Evolutionary conservation across 2,888 invertebrate genomes (phyloP).

Genomic region (Volucella inflata): DNA sequence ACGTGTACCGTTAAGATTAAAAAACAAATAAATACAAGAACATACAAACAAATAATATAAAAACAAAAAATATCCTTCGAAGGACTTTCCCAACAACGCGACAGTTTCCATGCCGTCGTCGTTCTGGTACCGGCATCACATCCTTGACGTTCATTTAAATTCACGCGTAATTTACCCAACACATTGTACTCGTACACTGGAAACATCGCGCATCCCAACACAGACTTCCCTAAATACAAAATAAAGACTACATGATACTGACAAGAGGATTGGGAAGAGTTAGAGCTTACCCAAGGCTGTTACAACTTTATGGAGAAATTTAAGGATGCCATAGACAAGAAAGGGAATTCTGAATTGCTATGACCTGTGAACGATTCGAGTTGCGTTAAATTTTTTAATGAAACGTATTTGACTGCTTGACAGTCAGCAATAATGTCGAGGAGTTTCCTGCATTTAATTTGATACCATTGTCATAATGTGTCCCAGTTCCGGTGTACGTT

Average conservation of each 20-base stretch:
- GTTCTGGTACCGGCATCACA: too few relatives aligned
- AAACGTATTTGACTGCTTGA: constrained; percentile 46
- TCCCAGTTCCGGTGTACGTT: too few relatives aligned
- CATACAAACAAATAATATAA: too few relatives aligned
- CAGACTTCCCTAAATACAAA: too few relatives aligned
- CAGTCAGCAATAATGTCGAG: constrained; percentile 21
- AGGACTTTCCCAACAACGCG: too few relatives aligned
- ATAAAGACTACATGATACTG: too few relatives aligned
- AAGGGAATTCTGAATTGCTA: constrained; percentile 22
- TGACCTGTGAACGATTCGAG: constrained; percentile 49
- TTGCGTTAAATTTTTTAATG: constrained; percentile 46
- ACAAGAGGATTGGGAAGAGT: too few relatives aligned
- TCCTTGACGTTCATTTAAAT: too few relatives aligned
- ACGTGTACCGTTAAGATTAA: constrained; percentile 1
- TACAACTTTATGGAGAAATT: neutral
- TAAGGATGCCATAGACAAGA: constrained; percentile 30
- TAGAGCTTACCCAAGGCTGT: too few relatives aligned
- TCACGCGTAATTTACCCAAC: constrained; percentile 44
- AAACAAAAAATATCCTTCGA: too few relatives aligned
- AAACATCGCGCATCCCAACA: neutral
- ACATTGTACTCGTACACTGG: constrained; percentile 22
- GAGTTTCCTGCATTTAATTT: constrained; percentile 23
- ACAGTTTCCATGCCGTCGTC: too few relatives aligned
- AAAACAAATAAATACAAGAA: too few relatives aligned
- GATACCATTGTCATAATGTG: neutral